Evolutionary conservation across 2,797 vertebrate species (phyloP), one percentile per base, ranked within the genome.

Genomic region (Glyptemys insculpta): DNA sequence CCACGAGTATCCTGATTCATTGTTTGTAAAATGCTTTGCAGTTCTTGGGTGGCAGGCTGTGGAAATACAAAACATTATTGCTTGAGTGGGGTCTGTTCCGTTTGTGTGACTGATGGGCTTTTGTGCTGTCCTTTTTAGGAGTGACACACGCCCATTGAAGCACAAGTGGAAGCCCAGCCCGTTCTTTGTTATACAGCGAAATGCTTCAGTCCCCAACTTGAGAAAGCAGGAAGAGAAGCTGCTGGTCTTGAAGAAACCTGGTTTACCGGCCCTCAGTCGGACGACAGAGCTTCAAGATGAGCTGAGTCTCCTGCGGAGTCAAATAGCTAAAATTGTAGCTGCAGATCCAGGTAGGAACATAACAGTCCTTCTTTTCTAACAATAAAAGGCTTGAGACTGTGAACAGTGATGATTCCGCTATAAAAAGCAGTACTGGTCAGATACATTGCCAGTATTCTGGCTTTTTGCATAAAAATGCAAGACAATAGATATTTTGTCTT

Each of bases 121-220:
- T 19, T 96, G 83, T 94, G 84, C 85, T 47, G 44, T 37, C 79
- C 57, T 7, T 92, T 47, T 82, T 94, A 99, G 99, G 96, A 99
- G 99, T 2, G 99, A 99, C 97, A 91, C 98, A 1, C 99, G 99
- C 21, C 99, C 99, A 0, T 97, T 99, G 92, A 99, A 99, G 97
- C 99, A 99, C 72, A 99, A 99, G 82, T 99, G 99, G 99, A 98
- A 99, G 93, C 99, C 99, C 1, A 99, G 99, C 8, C 99, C 99
- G 54, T 98, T 99, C 97, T 98, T 99, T 1, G 99, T 99, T 56
- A 99, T 99, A 92, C 99, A 99, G 92, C 98, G 99, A 79, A 99
- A 99, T 90, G 99, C 99, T 11, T 99, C 99, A 0, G 99, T 99
- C 89, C 99, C 99, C 92, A 99, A 99, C 98, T 99, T 99, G 94